phyloP scores from a whole-genome alignment of 2,797 vertebrate species.

The Pachyuromys duprasi region DNA sequence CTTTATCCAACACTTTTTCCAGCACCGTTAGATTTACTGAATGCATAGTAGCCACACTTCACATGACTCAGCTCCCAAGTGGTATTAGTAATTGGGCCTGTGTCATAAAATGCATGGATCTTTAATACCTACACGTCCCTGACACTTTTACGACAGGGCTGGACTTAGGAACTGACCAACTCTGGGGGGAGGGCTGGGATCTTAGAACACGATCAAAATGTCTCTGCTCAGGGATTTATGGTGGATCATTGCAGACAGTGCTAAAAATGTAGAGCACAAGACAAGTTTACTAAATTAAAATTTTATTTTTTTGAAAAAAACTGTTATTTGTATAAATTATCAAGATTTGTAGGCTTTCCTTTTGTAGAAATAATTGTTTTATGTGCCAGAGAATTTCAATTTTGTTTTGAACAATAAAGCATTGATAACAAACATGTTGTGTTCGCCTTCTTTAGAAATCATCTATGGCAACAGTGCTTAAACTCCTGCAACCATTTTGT shows the following conservation, averaged over 20 bases:
- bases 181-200: constrained; percentile 61
- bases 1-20: constrained; percentile 59
- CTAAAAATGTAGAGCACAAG: constrained; percentile 93
- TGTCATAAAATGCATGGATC: constrained; percentile 85
- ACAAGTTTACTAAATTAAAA: constrained; percentile 98
- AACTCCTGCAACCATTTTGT: background rate
- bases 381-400: constrained; percentile 93
- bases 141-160: constrained; percentile 84
- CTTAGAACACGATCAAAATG: constrained; percentile 89
- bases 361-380: constrained; percentile 94
- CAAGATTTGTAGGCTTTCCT: constrained; percentile 96
- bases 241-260: constrained; percentile 93
- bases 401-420: constrained; percentile 96
- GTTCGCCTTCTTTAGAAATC: constrained; percentile 67
- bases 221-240: constrained; percentile 99
- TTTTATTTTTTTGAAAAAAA: constrained; percentile 95
- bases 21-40: constrained; percentile 75
- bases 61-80: constrained; percentile 82
- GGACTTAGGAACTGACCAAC: constrained; percentile 84
- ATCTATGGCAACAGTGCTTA: constrained; percentile 29
- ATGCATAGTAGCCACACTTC: constrained; percentile 82
- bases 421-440: constrained; percentile 89
- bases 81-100: constrained; percentile 81
- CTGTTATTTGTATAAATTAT: constrained; percentile 99
- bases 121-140: constrained; percentile 84